These are phyloP conservation scores for Coelogynopora nodosa DNA, from an alignment of 2,888 invertebrate genomes.

Conservation along the genomic window DNA sequence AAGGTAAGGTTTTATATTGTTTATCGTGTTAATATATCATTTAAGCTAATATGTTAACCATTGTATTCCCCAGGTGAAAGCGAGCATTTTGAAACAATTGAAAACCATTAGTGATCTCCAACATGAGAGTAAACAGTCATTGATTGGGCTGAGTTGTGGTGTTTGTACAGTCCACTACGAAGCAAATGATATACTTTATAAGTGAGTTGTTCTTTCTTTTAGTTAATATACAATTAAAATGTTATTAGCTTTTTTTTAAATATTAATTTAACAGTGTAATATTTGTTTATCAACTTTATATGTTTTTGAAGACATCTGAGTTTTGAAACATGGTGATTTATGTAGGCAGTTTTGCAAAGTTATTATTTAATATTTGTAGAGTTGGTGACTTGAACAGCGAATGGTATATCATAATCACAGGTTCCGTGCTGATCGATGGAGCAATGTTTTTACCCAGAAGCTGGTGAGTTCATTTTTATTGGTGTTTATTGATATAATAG, in stretches of 20 bases:
- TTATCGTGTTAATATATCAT: neutral
- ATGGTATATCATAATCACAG: conserved; percentile 77
- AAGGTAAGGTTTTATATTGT: neutral
- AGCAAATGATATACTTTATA: neutral
- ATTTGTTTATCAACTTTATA: too few species aligned
- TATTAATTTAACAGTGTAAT: too few species aligned
- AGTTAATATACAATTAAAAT: too few species aligned
- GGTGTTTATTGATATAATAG: too few species aligned
- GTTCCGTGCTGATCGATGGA: conserved; percentile 79
- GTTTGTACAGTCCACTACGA: neutral
- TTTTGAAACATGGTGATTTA: too few species aligned
- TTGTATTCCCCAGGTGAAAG: neutral
- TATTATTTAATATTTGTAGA: conserved; percentile 64
- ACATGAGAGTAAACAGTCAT: neutral
- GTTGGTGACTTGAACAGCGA: conserved; percentile 76
- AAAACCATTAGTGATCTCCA: neutral
- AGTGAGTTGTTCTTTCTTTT: too few species aligned
- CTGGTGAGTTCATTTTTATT: too few species aligned
- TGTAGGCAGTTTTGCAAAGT: too few species aligned
- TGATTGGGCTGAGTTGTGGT: neutral
- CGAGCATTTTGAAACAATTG: neutral
- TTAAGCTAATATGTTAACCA: neutral
- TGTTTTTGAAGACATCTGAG: too few species aligned
- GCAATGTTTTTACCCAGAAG: conserved; percentile 76
- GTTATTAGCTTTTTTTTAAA: too few species aligned